phyloP scores from a whole-genome alignment of 2,113 vertebrate species.

The Piliocolobus tephrosceles region DNA sequence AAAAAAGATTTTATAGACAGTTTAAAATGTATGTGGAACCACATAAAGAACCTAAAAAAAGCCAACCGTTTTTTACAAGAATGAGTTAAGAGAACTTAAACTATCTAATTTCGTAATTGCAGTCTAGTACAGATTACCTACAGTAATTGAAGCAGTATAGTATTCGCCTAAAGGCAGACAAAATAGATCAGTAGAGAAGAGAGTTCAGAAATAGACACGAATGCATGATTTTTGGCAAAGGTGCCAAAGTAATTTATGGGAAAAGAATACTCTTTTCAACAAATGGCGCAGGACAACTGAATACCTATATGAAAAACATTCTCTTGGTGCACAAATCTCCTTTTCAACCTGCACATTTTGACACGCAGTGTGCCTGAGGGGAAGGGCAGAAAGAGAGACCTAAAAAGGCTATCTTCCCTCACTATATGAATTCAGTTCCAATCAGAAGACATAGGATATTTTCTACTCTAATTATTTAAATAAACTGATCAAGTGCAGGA shows the following conservation, averaged over 20 bases:
- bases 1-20: background rate
- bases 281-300: background rate
- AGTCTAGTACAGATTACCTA: background rate
- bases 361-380: background rate
- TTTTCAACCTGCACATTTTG: background rate
- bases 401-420: background rate
- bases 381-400: background rate
- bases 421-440: background rate
- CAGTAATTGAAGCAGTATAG: background rate
- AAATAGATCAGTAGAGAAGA: background rate
- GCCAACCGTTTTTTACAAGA: background rate
- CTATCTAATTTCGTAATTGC: background rate
- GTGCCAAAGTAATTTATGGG: background rate
- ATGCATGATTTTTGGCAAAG: background rate
- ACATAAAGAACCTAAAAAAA: background rate
- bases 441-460: background rate
- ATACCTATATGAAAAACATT: background rate
- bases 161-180: background rate
- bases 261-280: constrained; percentile 16
- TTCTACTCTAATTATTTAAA: constrained; percentile 20
- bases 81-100: background rate
- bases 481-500: background rate
- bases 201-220: constrained; percentile 10
- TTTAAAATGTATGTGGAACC: background rate
- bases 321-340: background rate